Evolutionary conservation across 2,113 vertebrate genomes (phyloP).

Genomic region (human): GRCh38 chr2:192003501-192004000

Average conservation of each 20-base stretch:
- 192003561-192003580: background rate
- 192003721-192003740: background rate
- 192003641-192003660: background rate
- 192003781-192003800: background rate
- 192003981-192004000: background rate
- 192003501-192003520: background rate
- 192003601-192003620: background rate
- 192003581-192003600: background rate
- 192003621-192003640: background rate
- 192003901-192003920: background rate
- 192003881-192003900: background rate
- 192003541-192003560: background rate
- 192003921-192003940: background rate
- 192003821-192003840: background rate
- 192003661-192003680: background rate
- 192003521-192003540: background rate
- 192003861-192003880: background rate
- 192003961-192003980: background rate
- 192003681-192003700: slow-evolving; percentile 15
- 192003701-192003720: background rate
- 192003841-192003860: background rate
- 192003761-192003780: background rate
- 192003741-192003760: background rate
- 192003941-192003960: background rate
- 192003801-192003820: background rate